phyloP scores from a whole-genome alignment of 2,797 vertebrate species.

The Alfaro cultratus region DNA sequence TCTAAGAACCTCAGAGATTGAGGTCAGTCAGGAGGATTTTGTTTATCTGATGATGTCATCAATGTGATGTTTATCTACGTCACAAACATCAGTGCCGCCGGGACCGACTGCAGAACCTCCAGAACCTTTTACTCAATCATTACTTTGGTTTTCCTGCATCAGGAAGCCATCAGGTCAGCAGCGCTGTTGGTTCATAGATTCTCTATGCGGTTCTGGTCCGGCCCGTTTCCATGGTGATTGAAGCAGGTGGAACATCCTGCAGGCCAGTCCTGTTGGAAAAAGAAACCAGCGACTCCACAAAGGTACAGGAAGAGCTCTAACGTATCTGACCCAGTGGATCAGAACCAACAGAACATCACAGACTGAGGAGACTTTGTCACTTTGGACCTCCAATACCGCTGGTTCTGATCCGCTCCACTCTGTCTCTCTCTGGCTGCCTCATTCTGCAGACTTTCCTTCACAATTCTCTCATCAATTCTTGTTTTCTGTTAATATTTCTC shows the following conservation, averaged over 20 bases:
- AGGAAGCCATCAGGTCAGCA: neutral
- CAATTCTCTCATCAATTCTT: neutral
- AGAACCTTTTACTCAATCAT: neutral
- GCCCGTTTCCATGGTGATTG: neutral
- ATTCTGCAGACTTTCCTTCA: neutral
- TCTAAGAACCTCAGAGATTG: constrained; percentile 5
- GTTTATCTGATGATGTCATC: neutral
- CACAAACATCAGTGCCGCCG: neutral
- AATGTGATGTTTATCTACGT: neutral
- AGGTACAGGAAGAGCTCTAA: neutral
- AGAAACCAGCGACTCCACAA: neutral
- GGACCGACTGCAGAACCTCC: constrained; percentile 3
- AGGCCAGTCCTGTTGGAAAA: neutral
- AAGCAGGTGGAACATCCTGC: neutral
- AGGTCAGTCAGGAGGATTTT: neutral
- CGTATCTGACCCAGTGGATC: neutral
- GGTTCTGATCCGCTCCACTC: neutral
- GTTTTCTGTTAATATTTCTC: neutral
- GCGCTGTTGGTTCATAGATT: neutral
- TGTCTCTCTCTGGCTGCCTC: neutral
- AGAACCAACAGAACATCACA: neutral
- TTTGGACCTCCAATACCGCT: neutral
- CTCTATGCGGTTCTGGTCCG: neutral
- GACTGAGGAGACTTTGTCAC: neutral
- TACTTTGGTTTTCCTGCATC: neutral